These are phyloP conservation scores for Rhopalosiphum maidis DNA, from an alignment of 1,140 invertebrate species.

Conservation along the genomic window DNA sequence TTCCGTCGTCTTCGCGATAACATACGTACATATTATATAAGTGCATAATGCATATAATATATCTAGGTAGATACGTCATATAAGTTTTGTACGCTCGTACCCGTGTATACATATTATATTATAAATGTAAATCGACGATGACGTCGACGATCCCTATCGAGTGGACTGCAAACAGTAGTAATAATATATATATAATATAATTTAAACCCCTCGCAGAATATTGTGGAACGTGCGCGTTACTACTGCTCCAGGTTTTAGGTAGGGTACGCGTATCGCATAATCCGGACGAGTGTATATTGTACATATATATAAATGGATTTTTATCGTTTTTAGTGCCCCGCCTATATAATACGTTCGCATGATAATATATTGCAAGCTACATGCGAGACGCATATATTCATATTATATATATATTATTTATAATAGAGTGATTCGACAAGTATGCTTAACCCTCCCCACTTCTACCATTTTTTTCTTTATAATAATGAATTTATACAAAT, in stretches of 20 bases:
- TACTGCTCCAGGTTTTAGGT: neutral
- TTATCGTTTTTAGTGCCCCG: neutral
- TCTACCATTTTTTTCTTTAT: no score
- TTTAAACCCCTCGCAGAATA: neutral
- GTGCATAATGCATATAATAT: neutral
- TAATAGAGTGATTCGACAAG: neutral
- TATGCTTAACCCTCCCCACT: no score
- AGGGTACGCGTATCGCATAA: neutral
- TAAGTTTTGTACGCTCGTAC: neutral
- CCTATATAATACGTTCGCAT: neutral
- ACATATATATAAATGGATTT: neutral
- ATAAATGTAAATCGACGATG: neutral
- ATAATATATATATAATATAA: neutral
- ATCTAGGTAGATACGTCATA: neutral
- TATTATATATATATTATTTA: neutral
- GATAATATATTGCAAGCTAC: neutral
- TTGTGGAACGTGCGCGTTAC: neutral
- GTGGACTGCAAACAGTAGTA: constrained; percentile 5
- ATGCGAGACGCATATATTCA: neutral
- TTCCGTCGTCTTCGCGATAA: neutral
- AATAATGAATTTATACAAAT: neutral
- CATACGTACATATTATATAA: neutral
- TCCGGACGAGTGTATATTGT: neutral
- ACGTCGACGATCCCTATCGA: neutral
- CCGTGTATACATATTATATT: no score